Base-by-base conservation (phyloP, 2,113 vertebrate species). In the Macheiramphus alcinus region DNA sequence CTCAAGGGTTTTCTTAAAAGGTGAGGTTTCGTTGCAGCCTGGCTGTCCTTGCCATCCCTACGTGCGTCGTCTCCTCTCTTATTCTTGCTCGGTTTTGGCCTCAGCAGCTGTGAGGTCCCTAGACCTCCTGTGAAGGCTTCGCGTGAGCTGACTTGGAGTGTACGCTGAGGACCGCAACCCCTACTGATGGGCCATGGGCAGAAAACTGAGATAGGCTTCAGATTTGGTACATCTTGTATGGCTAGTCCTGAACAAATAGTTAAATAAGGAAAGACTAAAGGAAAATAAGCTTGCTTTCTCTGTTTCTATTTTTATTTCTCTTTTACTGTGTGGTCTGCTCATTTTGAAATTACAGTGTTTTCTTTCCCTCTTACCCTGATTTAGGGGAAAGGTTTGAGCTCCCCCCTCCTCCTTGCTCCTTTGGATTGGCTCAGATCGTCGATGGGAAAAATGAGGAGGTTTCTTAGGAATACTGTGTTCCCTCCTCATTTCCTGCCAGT, bases 281-380 rank as follows among this genome's bases (percentile, higher is more conserved):
- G 43, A 75, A 42, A 86, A 66, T 13, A 23, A 73, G 32, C 53
- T 89, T 19, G 22, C 67, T 43, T 72, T 80, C 56, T 66, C 38
- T 18, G 80, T 74, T 82, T 14, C 93, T 94, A 80, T 94, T 97
- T 96, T 94, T 88, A 76, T 89, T 89, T 87, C 63, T 47, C 73
- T 75, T 76, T 66, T 29, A 42, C 83, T 91, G 85, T 87, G 92
- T 89, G 96, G 94, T 94, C 87, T n/a, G 42, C 88, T 88, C 80
- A 15, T 80, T 72, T 79, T 93, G 70, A 88, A 87, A 75, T 88
- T 47, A 66, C 23, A 34, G 74, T 71, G 73, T 96, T 96, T 94
- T 90, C 83, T 89, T 90, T 97, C 61, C 78, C 67, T 83, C 72
- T 73, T 80, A 10, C 74, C 38, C 95, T 81, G 52, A 53, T 95